These are phyloP conservation scores for Eospalax fontanierii DNA, from an alignment of 2,797 vertebrate genomes.

Conservation along the genomic window DNA sequence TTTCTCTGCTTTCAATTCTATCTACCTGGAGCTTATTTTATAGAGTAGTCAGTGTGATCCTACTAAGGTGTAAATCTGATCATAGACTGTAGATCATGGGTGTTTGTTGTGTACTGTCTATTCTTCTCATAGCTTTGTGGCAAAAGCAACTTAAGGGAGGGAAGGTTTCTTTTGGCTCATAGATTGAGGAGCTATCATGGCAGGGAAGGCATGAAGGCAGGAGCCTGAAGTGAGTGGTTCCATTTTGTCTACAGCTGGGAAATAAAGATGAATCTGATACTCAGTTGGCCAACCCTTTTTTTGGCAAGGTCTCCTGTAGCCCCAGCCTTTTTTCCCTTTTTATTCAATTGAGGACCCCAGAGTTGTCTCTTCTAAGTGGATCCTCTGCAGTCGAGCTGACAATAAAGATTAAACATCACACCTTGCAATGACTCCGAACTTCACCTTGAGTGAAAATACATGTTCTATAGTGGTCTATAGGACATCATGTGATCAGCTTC, in stretches of 20 bases:
- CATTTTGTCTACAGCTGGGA: not conserved
- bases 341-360: not conserved
- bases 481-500: not conserved
- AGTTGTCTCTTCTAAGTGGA: not conserved
- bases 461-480: not conserved
- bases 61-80: conserved; percentile 28
- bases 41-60: not conserved
- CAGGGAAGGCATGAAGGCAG: not conserved
- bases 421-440: not conserved
- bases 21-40: not conserved
- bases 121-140: too few relatives aligned
- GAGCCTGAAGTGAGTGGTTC: not conserved
- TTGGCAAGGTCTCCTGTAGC: too few relatives aligned
- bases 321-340: not conserved
- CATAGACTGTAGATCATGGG: too few relatives aligned
- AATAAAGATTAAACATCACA: not conserved
- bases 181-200: not conserved
- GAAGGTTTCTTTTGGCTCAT: not conserved
- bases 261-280: not conserved
- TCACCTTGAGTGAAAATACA: not conserved
- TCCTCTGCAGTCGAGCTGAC: too few relatives aligned
- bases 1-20: not conserved
- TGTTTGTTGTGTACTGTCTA: too few relatives aligned
- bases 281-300: not conserved
- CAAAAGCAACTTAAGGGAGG: not conserved